Percentiles rank a stretch among this genome's conserved stretches.
These are phyloP conservation scores for Gobionotothen gibberifrons DNA, from an alignment of 2,797 vertebrate genomes.

Conservation along the genomic window DNA sequence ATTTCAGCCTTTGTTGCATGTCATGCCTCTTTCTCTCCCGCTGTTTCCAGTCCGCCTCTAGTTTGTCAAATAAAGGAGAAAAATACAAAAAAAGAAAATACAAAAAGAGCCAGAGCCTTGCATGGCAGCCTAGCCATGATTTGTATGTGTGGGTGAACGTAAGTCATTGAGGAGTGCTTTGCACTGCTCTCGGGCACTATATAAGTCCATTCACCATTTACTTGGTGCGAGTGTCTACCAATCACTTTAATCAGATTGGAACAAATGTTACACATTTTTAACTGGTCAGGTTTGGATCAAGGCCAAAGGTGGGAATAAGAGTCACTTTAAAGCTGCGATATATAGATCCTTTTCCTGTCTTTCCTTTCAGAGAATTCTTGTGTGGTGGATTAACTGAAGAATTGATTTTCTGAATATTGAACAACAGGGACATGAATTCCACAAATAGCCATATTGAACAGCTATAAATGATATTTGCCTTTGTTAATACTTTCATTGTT, in stretches of 20 bases:
- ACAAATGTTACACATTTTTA: conserved; percentile 37
- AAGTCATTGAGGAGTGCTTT: conserved; percentile 41
- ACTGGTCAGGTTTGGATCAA: conserved; percentile 16
- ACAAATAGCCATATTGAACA: conserved; percentile 22
- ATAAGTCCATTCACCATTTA: conserved; percentile 50
- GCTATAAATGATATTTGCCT: conserved; percentile 17
- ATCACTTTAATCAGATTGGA: conserved; percentile 37
- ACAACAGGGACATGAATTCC: conserved; percentile 6
- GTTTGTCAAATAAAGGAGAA: no score
- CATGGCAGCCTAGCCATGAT: background rate
- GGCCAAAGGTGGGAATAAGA: conserved; percentile 26
- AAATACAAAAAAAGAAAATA: no score
- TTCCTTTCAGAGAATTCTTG: background rate
- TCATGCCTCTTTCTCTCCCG: no score
- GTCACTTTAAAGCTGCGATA: background rate
- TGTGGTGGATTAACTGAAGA: background rate
- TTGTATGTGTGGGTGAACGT: conserved; percentile 13
- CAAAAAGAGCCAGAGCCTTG: background rate
- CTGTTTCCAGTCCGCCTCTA: no score
- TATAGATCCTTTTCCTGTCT: conserved; percentile 8
- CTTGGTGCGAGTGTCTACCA: conserved; percentile 36
- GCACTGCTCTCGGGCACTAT: conserved; percentile 42
- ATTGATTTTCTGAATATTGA: conserved; percentile 25
- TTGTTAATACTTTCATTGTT: background rate
- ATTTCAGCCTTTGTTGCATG: no score